Evolutionary conservation across 2,113 vertebrate genomes (phyloP), one percentile per base, ranked within the genome.

Genomic region (Macrotis lagotis): DNA sequence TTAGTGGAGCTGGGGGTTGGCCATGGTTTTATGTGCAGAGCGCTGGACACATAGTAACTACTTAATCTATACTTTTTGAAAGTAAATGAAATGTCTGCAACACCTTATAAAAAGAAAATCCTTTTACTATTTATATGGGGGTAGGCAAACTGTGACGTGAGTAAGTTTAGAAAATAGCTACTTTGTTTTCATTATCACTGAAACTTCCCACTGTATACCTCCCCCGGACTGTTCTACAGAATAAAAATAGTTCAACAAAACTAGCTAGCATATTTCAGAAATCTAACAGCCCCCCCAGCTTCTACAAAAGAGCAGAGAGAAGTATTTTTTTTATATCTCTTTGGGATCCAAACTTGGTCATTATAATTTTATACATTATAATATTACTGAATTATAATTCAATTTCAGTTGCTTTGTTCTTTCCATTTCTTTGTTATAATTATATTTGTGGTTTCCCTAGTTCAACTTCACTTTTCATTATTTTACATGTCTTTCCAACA

Each of bases 31-130:
- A 0, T 50, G 10, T 88, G 74, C 88, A 49, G 90, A 9, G 44
- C 44, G 7, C 51, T 94, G 95, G 31, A 22, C n/a, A 37, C 50
- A 37, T 66, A 91, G 83, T 93, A 37, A 91, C 52, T 53, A 25
- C n/a, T 89, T 88, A 37, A 90, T 93, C 25, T 88, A 22, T 89
- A 25, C 93, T 96, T 83, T 6, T 91, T 91, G 93, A 90, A 52
- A 95, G 83, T 48, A 93, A 88, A 59, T 66, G 91, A 51, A 91
- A 94, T n/a, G 16, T 19, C 14, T 74, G 8, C 66, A 44, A 22
- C 16, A 48, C 31, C 25, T 89, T 90, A 59, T 37, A 16, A 94
- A 53, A 26, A 19, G n/a, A 16, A 91, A 91, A 88, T 93, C 16
- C n/a, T 74, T 51, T 2, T 24, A 25, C 3, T 22, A 66, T 66